Evolutionary conservation across 2,113 vertebrate genomes (phyloP).

Genomic region (Equus quagga): DNA sequence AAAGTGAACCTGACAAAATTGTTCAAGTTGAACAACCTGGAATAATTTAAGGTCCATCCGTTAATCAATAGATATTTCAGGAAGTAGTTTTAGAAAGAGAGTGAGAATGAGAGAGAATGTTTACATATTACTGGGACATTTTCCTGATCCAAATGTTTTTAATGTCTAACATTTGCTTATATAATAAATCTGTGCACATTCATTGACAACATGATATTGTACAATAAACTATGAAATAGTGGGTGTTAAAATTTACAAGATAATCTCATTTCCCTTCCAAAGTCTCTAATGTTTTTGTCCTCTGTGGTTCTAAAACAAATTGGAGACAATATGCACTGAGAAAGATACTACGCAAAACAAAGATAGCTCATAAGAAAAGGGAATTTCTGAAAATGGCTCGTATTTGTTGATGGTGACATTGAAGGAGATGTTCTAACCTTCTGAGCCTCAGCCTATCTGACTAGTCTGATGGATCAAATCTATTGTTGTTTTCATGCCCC

Average conservation of each 20-base stretch:
- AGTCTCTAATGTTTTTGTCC: constrained; percentile 26
- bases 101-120: neutral
- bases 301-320: constrained; percentile 55
- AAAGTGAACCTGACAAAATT: neutral
- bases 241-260: constrained; percentile 40
- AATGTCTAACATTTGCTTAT: constrained; percentile 19
- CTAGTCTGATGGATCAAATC: neutral
- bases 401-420: neutral
- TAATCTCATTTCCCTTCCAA: constrained; percentile 56
- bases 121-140: neutral
- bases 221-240: constrained; percentile 42
- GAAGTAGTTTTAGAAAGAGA: neutral
- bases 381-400: constrained; percentile 1
- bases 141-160: neutral
- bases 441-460: neutral
- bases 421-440: neutral
- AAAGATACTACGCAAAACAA: neutral
- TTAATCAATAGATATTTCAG: neutral
- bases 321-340: neutral
- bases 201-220: neutral
- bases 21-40: neutral
- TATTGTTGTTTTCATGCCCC: neutral
- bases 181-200: constrained; percentile 26
- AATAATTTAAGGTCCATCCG: neutral
- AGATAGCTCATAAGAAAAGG: neutral